phyloP scores from a whole-genome alignment of 2,888 invertebrate species.

The Zygaena filipendulae region DNA sequence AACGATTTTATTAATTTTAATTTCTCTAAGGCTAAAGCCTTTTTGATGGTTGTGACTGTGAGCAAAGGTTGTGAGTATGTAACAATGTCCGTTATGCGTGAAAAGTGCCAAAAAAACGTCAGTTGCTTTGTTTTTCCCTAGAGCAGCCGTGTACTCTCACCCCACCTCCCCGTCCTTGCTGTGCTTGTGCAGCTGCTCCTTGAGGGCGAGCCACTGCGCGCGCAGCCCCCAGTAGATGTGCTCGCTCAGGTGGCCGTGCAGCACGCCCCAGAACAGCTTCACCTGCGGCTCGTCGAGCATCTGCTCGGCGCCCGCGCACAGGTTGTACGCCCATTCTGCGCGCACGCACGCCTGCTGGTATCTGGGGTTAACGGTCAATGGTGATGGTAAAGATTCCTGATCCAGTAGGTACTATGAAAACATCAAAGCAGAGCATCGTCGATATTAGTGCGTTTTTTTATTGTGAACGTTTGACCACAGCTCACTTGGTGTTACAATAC shows the following conservation, averaged over 20 bases:
- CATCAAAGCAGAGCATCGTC: too few species aligned
- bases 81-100: too few species aligned
- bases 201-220: conserved; percentile 36
- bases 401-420: too few species aligned
- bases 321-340: conserved; percentile 64
- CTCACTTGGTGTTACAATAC: too few species aligned
- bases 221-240: conserved; percentile 49
- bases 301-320: conserved; percentile 57
- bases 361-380: conserved; percentile 27
- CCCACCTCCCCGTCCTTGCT: conserved; percentile 35
- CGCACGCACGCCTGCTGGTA: conserved; percentile 55
- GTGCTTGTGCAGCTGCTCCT: conserved; percentile 30
- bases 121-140: too few species aligned
- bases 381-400: background rate
- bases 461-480: background rate
- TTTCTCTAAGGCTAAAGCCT: too few species aligned
- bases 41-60: too few species aligned
- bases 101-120: too few species aligned
- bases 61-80: too few species aligned
- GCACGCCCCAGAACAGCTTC: conserved; percentile 53
- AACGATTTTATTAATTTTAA: too few species aligned
- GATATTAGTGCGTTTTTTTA: background rate
- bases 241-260: conserved; percentile 48
- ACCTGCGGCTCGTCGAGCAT: conserved; percentile 58
- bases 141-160: too few species aligned